Evolutionary conservation across 2,888 invertebrate species (phyloP), one percentile per base, ranked within the genome.

Genomic region (Agonopterix alstromeriana): DNA sequence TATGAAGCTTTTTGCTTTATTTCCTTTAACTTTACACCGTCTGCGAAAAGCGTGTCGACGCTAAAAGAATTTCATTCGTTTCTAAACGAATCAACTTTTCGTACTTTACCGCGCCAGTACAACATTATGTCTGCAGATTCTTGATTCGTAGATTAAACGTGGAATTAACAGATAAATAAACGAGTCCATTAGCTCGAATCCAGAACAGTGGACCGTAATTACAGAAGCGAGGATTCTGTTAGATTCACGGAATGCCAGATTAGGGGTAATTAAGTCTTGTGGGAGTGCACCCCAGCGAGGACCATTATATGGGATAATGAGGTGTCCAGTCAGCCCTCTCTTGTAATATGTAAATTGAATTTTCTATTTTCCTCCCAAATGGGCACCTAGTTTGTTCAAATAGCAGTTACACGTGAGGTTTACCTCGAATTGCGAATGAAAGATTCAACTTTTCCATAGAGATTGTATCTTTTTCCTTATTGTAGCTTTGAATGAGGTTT

Each of bases 261-360:
- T 83, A 83, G 76, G 74, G 77, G 81, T 82, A 83, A 84, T 85
- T 82, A 83, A 82, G 80, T 78, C 78, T 77, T 74, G 75, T 67
- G 78, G 79, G 77, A 80, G 75, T 79, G 78, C 77, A 75, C 66
- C 73, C 74, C 72, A 58, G 68, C 61, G 70, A 66, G 69, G 67
- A 67, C 77, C 75, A 78, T 84, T 83, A 84, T 78, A 78, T 75
- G 81, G 83, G 82, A 81, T 83, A 85, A 85, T 83, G 83, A 83
- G 83, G 77, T 80, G 85, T 77, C 83, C 83, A 83, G 77, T 78
- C 83, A 75, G 77, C 65, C 67, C 57, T 55, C 77, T 72, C 75
- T 71, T 78, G 76, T 80, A 75, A 77, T 82, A 85, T 83, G 82
- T 77, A 83, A 84, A 85, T 83, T 83, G 76, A 84, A 84, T 80